Base-by-base conservation (phyloP, 2,888 invertebrate genomes). In the Piscicola geometra region DNA sequence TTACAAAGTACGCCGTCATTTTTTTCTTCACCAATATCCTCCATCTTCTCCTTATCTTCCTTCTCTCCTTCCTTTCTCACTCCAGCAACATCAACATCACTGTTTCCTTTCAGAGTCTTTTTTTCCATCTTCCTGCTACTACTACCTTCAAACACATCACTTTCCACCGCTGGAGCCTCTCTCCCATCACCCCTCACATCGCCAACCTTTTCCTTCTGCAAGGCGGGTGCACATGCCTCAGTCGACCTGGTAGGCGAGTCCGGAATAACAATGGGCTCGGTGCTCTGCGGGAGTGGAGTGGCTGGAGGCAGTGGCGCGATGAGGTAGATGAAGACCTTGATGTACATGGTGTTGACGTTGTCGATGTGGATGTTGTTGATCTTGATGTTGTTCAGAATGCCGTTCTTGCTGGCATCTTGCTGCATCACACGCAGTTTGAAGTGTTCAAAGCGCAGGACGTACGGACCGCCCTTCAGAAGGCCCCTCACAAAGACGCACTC, bases 271-370 rank as follows among this genome's bases (percentile, higher is more conserved):
- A 56, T 56, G 60, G 60, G 60, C 5, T 56, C 60, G 25, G 5
- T 25, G 60, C n/a, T 25, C 3, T 15, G 60, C 5, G 9, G 21
- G 5, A 25, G 60, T 5, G 21, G 5, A 25, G 25, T 21, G n/a
- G 60, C 15, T 15, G 60, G 5, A n/a, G 60, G 60, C n/a, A 18
- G 60, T 18, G 21, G 21, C 3, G 21, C 25, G 25, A 56, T 5
- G 60, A 56, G 60, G 60, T 56, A 56, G 21, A 56, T 56, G 60
- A 56, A 56, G 5, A 56, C 60, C 25, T 56, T 56, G 60, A 56
- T 56, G 25, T 56, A 21, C 3, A 25, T n/a, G n/a, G 60, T 56
- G 60, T 56, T 56, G n/a, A 56, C 60, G 25, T 56, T 56, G 60
- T 56, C 60, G 25, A 56, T 56, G 60, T 18, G 9, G 60, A 56